Evolutionary conservation across 2,113 vertebrate genomes (phyloP), one percentile per base, ranked within the genome.

Genomic region (Lasiurus borealis): DNA sequence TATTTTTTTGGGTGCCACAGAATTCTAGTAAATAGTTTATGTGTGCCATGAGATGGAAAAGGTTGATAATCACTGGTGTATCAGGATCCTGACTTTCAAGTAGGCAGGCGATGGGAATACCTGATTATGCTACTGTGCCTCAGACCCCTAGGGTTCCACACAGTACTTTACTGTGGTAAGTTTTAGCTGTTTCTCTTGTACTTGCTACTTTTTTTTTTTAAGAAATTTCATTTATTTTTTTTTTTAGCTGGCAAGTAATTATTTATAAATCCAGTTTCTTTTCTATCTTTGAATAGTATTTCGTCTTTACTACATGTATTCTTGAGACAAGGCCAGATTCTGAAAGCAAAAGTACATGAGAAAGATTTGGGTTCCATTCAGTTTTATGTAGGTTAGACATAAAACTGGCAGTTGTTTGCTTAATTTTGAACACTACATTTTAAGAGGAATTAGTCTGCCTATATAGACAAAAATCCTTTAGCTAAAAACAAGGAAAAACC

Each of bases 241-340:
- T 93, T 90, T 50, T 25, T 1, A 90, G 54, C 19, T 72, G 44
- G 69, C 64, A 76, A 73, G 36, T 92, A 78, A 48, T 80, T 94
- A 76, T 90, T 94, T 96, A 88, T 59, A 21, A 88, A 90, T 80
- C 76, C 6, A 96, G 25, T 95, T 86, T 84, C 40, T 90, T 90
- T 90, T 66, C 66, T 85, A 62, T 18, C 69, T 90, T 80, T 69
- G 75, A 91, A 72, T 36, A 93, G 59, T 59, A 96, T 96, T 96
- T 92, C 50, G 94, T 72, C 52, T 77, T 92, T 25, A 87, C n/a
- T 90, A 85, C 4, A 14, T 85, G 88, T 96, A 52, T 90, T 94
- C 73, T 87, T 88, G 31, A 92, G 83, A 85, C 81, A 88, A 90
- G 52, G 73, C 29, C 57, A 84, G 44, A 82, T 8, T 76, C 36